Evolutionary conservation across 2,888 invertebrate species (phyloP).

Genomic region (Mythimna pallens): DNA sequence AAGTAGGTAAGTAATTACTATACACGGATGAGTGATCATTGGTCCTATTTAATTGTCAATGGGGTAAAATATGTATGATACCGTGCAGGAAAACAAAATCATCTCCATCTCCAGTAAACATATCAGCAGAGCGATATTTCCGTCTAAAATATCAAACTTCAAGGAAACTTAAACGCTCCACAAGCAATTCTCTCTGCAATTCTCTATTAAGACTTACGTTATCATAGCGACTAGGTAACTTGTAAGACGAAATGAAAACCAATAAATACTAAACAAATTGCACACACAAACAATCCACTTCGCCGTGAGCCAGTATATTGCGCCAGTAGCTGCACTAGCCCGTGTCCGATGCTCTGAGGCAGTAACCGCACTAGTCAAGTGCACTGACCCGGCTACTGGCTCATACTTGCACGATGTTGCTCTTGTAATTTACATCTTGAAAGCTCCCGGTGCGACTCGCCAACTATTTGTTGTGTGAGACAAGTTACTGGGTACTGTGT

Average conservation of each 20-base stretch:
- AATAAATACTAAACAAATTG: constrained; percentile 28
- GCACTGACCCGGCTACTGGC: constrained; percentile 50
- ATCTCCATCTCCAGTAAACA: not conserved
- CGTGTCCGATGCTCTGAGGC: constrained; percentile 8
- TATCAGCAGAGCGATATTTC: not conserved
- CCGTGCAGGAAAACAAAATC: too few species aligned
- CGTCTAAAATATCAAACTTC: not conserved
- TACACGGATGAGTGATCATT: not conserved
- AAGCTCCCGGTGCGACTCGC: constrained; percentile 20
- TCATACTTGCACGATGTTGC: constrained; percentile 32
- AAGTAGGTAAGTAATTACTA: too few species aligned
- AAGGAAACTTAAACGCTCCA: not conserved
- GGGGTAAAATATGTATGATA: not conserved
- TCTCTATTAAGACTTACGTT: not conserved
- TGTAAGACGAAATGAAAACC: constrained; percentile 16
- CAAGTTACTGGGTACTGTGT: constrained; percentile 29
- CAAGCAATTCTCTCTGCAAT: not conserved
- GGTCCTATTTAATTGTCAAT: not conserved
- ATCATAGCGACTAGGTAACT: not conserved
- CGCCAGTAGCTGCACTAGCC: constrained; percentile 35
- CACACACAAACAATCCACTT: constrained; percentile 18
- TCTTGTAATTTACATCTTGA: constrained; percentile 46
- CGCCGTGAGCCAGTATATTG: constrained; percentile 15
- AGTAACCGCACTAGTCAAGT: constrained; percentile 49
- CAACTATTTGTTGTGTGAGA: constrained; percentile 43